Base-by-base conservation (phyloP, 2,888 invertebrate species). In the Masnerella sp. region DNA sequence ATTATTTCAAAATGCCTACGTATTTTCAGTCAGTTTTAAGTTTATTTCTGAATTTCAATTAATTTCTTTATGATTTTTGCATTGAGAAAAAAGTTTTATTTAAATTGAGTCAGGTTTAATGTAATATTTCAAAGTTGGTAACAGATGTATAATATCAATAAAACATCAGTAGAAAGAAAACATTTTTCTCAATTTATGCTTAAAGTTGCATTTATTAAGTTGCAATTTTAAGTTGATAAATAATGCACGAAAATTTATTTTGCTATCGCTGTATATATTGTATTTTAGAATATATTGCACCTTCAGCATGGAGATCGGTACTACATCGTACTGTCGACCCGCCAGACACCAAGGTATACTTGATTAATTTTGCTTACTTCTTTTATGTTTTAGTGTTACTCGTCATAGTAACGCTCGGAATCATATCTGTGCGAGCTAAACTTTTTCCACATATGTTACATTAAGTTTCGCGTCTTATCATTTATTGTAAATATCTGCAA, bases 261-360 rank as follows among this genome's bases (percentile, higher is more conserved):
- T 78, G 78, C 75, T 74, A 77, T 77, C 75, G 81, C 82, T 83
- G 78, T 82, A 81, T 69, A 81, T 82, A 82, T 73, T 73, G 32
- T 82, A 83, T 86, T 86, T 85, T 86, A 87, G 87, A 86, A 74
- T 81, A 83, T 82, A 83, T 84, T 81, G 82, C 83, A 83, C 84
- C 85, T 78, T 82, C 84, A 80, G 84, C 85, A 87, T 87, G 87
- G 87, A 84, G 86, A 82, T 87, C 87, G 80, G 83, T 85, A 79
- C 84, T 87, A 78, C 87, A 84, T 79, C 87, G 86, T 79, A 82
- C 85, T 77, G 79, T 84, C 82, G 82, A 87, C 78, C 83, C 80
- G 77, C 77, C 82, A 80, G 77, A 80, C 49, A 70, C 74, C 54
- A 85, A 86, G 85, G 85, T 86, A 85, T 81, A 83, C 78, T 79